Evolutionary conservation across 2,888 invertebrate species (phyloP).

Genomic region (Ischnus inquisitorius): DNA sequence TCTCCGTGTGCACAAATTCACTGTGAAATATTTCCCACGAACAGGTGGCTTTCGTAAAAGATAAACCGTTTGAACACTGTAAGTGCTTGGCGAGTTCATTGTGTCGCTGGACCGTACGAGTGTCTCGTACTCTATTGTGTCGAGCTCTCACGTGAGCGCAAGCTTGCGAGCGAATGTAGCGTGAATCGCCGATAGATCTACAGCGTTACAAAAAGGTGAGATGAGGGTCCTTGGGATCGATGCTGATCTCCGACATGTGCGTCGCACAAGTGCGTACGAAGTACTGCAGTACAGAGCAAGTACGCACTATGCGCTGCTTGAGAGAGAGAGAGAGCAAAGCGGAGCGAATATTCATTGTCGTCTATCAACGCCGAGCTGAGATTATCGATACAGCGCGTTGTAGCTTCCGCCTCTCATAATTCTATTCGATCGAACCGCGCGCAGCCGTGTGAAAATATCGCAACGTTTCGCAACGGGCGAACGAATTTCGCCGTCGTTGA

Average conservation of each 20-base stretch:
- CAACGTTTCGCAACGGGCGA: background rate
- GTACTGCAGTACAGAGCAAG: background rate
- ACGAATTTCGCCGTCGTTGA: background rate
- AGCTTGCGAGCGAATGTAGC: constrained; percentile 43
- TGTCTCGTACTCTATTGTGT: constrained; percentile 67
- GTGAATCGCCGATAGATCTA: constrained; percentile 50
- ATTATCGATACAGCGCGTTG: constrained; percentile 17
- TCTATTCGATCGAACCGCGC: background rate
- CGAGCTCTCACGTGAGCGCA: constrained; percentile 34
- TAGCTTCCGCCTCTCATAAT: constrained; percentile 3
- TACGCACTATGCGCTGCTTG: background rate
- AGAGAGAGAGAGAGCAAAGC: constrained; percentile 27
- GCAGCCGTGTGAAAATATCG: constrained; percentile 14
- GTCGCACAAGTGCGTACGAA: constrained; percentile 15
- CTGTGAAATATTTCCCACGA: constrained; percentile 72
- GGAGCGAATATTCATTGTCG: constrained; percentile 14
- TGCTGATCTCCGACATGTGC: constrained; percentile 38
- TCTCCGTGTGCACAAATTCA: background rate
- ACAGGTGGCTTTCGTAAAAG: constrained; percentile 73
- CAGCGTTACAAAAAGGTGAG: constrained; percentile 36
- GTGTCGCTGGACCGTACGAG: constrained; percentile 68
- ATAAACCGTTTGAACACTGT: constrained; percentile 51
- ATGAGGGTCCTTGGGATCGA: constrained; percentile 57
- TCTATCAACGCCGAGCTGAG: background rate
- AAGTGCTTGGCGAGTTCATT: constrained; percentile 70